A percentile compares a stretch with the other conserved stretches of the same genome.
Conservation (phyloP, 2,797 vertebrate species). For the Typhlichthys subterraneus region DNA sequence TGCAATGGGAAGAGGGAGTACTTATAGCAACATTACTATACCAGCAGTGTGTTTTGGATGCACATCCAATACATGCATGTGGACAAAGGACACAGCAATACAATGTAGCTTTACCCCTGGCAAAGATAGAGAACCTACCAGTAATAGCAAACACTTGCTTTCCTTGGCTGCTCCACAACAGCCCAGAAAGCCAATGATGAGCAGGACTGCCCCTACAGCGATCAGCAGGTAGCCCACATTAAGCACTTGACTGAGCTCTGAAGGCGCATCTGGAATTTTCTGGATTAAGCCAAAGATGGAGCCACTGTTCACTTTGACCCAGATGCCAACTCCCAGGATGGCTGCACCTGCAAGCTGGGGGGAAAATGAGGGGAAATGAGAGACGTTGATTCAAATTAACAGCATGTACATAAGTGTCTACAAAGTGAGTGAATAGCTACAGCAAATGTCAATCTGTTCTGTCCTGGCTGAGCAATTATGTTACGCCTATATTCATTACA, state of each 20-base stretch:
- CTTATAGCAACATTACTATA: too few species aligned
- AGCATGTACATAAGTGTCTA: not conserved
- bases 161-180: constrained; percentile 80
- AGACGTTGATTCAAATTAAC: not conserved
- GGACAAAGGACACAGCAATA: too few species aligned
- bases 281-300: constrained; percentile 74
- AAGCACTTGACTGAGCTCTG: constrained; percentile 70
- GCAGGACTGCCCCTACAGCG: constrained; percentile 71
- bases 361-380: not conserved
- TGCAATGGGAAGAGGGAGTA: too few species aligned
- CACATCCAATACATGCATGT: too few species aligned
- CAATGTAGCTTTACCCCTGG: too few species aligned
- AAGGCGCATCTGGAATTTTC: constrained; percentile 37
- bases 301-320: constrained; percentile 82
- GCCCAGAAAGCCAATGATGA: constrained; percentile 82
- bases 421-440: not conserved
- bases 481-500: too few species aligned
- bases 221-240: constrained; percentile 84
- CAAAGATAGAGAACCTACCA: constrained; percentile 64
- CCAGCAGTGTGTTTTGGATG: too few species aligned
- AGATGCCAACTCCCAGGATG: constrained; percentile 81
- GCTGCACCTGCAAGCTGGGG: constrained; percentile 76
- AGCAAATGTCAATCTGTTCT: not conserved
- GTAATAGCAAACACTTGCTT: constrained; percentile 79
- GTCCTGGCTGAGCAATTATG: too few species aligned